Conservation (phyloP, 2,113 vertebrate species). For the Tachycineta bicolor region DNA sequence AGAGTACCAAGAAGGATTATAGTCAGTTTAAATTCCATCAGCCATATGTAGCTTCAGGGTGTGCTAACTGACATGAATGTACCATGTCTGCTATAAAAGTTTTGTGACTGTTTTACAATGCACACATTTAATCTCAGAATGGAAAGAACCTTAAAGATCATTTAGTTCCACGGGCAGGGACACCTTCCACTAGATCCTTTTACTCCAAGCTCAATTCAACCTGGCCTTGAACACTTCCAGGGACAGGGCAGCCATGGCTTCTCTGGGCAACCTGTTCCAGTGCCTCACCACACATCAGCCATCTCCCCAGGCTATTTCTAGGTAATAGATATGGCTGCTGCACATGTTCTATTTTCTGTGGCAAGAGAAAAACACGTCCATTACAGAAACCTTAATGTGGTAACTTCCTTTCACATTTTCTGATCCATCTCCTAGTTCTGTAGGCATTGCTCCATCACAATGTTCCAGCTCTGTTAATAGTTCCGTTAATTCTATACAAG, state of each 20-base stretch:
- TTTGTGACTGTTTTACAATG: neutral
- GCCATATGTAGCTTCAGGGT: neutral
- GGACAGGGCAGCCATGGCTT: neutral
- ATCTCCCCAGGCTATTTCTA: neutral
- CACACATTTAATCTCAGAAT: neutral
- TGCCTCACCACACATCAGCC: neutral
- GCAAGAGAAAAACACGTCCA: neutral
- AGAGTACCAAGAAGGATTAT: neutral
- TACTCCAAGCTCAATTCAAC: neutral
- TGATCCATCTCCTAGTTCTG: neutral
- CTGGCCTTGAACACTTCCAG: neutral
- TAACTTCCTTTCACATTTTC: neutral
- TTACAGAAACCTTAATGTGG: neutral
- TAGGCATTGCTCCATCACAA: neutral
- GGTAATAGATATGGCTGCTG: neutral
- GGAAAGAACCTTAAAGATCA: neutral
- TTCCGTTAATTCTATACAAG: neutral
- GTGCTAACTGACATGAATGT: neutral
- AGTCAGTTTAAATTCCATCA: neutral
- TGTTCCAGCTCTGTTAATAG: neutral
- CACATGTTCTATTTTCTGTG: neutral
- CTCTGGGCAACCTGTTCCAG: neutral
- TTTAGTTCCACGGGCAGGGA: neutral
- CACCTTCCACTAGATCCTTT: neutral
- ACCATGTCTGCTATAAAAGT: neutral